Evolutionary conservation across 2,113 vertebrate species (phyloP), one percentile per base, ranked within the genome.

Genomic region (Nibea coibor): DNA sequence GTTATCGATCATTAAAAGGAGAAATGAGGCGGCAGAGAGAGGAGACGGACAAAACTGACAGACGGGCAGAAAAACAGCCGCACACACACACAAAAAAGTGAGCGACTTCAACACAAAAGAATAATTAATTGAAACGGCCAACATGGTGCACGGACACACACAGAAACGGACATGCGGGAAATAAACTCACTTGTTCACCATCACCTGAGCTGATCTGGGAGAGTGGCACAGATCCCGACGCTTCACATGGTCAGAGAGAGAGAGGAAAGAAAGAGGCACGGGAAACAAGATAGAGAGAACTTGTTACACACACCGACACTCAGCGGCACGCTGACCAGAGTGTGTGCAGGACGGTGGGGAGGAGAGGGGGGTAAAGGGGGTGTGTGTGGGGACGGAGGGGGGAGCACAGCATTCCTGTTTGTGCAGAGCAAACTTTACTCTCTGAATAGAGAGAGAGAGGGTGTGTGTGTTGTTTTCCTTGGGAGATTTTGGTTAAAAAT

Each of bases 401-500:
- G 71, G 61, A 58, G 84, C 63, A 70, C 68, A 82, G 83, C 83
- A 81, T 85, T 92, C 86, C 87, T 89, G 79, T 87, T 85, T 88
- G 68, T 88, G 85, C 86, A 87, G 87, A 86, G 85, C 78, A 91
- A 93, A 91, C 91, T 87, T 88, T 88, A 90, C 85, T 87, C 87
- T 83, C 63, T 83, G 80, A 84, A 79, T 80, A 54, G 81, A 78
- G 62, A 69, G 70, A 58, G 74, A 64, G 77, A 51, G 72, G 63
- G 12, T 68, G 74, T 73, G 69, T 67, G 66, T 58, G 19, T 56
- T 78, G 73, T 85, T 43, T 31, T 67, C 11, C 26, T 43, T 1
- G 5, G 4, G 17, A 50, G 66, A 59, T 81, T 72, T 45, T 11
- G 31, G 28, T 31, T 10, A 24, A 80, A 57, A 69, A 43, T 22